Conservation (phyloP, 2,888 invertebrate genomes). For the Candidula unifasciata region DNA sequence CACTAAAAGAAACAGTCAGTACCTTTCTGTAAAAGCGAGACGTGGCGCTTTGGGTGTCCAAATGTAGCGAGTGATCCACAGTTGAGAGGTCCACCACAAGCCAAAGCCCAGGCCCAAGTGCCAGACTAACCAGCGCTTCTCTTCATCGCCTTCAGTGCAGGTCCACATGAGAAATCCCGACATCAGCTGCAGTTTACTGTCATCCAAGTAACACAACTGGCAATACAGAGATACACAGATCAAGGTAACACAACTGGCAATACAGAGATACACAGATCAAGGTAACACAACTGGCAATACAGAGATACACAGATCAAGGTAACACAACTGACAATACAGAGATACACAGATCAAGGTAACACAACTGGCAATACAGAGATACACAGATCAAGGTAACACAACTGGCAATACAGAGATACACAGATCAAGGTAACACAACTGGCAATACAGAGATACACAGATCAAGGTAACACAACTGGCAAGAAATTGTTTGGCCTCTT, state of each 20-base stretch:
- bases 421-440: no score
- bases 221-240: neutral
- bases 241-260: no score
- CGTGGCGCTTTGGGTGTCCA: constrained; percentile 73
- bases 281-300: no score
- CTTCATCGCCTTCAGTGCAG: constrained; percentile 61
- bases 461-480: neutral
- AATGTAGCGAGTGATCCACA: constrained; percentile 72
- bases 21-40: constrained; percentile 74
- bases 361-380: no score
- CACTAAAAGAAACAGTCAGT: neutral
- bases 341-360: no score
- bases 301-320: no score
- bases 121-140: constrained; percentile 60
- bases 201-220: constrained; percentile 45
- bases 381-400: no score
- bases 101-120: constrained; percentile 64
- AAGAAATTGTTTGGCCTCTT: no score
- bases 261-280: no score
- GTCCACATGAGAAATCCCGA: constrained; percentile 60
- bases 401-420: no score
- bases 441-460: no score
- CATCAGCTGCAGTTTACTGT: constrained; percentile 49
- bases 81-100: constrained; percentile 72
- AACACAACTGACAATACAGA: no score